Base-by-base conservation (phyloP, 1,140 invertebrate genomes). In the Zophobas morio region DNA sequence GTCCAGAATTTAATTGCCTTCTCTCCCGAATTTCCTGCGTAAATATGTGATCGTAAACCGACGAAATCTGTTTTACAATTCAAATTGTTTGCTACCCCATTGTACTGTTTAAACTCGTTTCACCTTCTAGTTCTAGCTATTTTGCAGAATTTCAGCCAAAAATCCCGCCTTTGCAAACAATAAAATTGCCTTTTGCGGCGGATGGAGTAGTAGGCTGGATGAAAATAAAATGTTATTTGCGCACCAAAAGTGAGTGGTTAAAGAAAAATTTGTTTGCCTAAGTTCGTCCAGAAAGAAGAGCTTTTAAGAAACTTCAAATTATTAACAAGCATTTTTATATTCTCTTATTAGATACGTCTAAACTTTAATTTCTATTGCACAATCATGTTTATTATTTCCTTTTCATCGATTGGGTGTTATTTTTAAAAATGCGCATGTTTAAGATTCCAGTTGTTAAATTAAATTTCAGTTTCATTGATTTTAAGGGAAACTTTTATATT, bases 1-100 rank as follows among this genome's bases (percentile, higher is more conserved):
- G 71, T 57, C 71, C 71, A 57, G 54, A 42, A 73, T 73, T 73
- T 73, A 73, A 73, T 73, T 73, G 71, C 71, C 49, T 57, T 73
- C 42, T 73, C 71, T 40, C 71, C 8, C 36, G 6, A 57, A 73
- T 40, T 57, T 53, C 54, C 71, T 32, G 36, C n/a, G 71, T 46
- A 57, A 73, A 73, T 73, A 54, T 73, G 60, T 66, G 71, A 40
- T 42, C 37, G 71, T 73, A 37, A 57, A 37, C 47, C 49, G 54
- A 57, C 4, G 47, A 54, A 54, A 54, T 57, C 71, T 57, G 71
- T 73, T 73, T 73, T 73, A 73, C 71, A 73, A 73, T 73, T 53
- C 71, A 73, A 73, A 73, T 73, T 57, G 54, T 73, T 54, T 54
- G 37, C 70, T 54, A 36, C 42, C 47, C 49, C 39, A 39, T 51